A percentile compares a stretch with the other conserved stretches of the same genome.
Conservation (phyloP, 2,888 invertebrate genomes). For the Stenchaetothrips biformis region DNA sequence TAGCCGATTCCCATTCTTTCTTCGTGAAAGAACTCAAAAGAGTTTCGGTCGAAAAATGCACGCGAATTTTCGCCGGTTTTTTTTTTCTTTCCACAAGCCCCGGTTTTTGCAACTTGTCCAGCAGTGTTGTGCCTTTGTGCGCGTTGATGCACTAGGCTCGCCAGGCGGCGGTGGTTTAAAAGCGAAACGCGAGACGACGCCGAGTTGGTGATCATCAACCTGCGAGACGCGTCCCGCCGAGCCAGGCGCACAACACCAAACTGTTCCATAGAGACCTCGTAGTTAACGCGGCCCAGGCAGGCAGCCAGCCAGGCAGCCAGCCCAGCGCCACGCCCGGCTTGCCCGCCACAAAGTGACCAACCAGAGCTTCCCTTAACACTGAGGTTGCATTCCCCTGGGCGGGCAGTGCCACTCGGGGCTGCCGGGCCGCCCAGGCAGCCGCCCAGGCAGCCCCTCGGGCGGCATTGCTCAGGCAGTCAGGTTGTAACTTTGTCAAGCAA, state of each 20-base stretch:
- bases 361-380: neutral
- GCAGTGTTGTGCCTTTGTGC: too few relatives aligned
- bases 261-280: neutral
- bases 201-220: too few relatives aligned
- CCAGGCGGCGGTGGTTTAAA: too few relatives aligned
- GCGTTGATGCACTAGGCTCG: too few relatives aligned
- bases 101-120: too few relatives aligned
- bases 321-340: neutral
- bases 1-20: too few relatives aligned
- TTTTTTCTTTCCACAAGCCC: too few relatives aligned
- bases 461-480: slow-evolving; percentile 22
- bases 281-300: neutral
- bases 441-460: neutral
- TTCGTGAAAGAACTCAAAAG: too few relatives aligned
- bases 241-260: neutral
- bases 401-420: neutral
- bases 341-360: neutral
- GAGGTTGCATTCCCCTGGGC: neutral
- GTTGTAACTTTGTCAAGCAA: slow-evolving; percentile 25
- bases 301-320: neutral
- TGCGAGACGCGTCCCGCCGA: neutral
- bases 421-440: too few relatives aligned
- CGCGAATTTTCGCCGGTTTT: too few relatives aligned
- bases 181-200: too few relatives aligned
- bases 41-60: too few relatives aligned